These are phyloP conservation scores for Megaleporinus macrocephalus DNA, from an alignment of 2,113 vertebrate species.

Conservation along the genomic window DNA sequence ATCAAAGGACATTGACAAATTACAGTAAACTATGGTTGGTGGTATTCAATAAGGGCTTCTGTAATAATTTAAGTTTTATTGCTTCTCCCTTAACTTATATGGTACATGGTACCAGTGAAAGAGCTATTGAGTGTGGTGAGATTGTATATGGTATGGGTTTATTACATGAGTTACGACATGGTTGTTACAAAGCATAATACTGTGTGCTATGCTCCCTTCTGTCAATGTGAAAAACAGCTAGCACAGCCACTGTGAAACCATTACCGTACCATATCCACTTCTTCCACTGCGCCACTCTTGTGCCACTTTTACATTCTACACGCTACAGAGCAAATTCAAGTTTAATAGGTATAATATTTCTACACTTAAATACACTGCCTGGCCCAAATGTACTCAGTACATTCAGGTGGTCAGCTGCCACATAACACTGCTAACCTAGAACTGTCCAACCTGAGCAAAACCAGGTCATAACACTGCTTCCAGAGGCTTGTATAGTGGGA, in stretches of 20 bases:
- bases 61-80: slow-evolving; percentile 14
- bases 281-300: not conserved
- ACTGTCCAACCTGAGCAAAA: too few species aligned
- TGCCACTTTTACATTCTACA: too few species aligned
- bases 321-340: too few species aligned
- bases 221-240: slow-evolving; percentile 46
- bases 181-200: slow-evolving; percentile 24
- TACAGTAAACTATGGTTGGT: slow-evolving; percentile 18
- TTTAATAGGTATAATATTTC: too few species aligned
- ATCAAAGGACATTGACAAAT: not conserved
- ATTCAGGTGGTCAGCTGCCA: too few species aligned
- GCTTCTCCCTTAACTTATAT: slow-evolving; percentile 1
- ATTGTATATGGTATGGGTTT: slow-evolving; percentile 14
- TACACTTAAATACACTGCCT: too few species aligned
- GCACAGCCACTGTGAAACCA: not conserved
- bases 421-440: too few species aligned
- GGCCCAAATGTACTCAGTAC: too few species aligned
- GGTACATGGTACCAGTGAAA: not conserved
- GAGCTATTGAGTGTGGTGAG: not conserved
- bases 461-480: too few species aligned
- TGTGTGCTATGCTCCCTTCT: not conserved
- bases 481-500: too few species aligned
- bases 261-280: not conserved
- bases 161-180: slow-evolving; percentile 18
- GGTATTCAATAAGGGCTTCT: slow-evolving; percentile 6